phyloP scores from a whole-genome alignment of 2,888 invertebrate genomes.

The Muschampia staudingeri region DNA sequence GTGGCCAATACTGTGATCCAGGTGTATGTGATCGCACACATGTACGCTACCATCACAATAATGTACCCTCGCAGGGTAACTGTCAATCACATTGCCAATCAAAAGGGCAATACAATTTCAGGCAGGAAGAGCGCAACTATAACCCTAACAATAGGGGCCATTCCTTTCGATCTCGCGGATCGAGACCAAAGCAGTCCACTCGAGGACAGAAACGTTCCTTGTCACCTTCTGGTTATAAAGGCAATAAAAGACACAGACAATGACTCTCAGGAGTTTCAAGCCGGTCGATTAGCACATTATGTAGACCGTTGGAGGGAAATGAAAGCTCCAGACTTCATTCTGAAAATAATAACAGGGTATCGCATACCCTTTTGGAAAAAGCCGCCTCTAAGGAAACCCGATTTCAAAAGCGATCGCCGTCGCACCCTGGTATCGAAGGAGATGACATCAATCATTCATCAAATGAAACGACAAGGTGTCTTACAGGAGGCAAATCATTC shows the following conservation, averaged over 20 bases:
- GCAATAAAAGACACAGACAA: constrained; percentile 40
- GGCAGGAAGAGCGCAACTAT: not conserved
- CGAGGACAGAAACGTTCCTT: constrained; percentile 17
- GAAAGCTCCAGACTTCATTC: constrained; percentile 31
- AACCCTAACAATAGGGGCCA: not conserved
- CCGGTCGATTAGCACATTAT: constrained; percentile 17
- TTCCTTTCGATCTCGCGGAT: constrained; percentile 27
- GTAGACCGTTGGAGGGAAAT: constrained; percentile 33
- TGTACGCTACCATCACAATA: not conserved
- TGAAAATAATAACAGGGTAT: constrained; percentile 45
- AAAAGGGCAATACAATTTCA: not conserved
- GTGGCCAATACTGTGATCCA: not conserved
- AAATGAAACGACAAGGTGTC: constrained; percentile 54
- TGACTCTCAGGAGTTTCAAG: constrained; percentile 37
- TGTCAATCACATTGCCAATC: not conserved
- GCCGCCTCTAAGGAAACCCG: constrained; percentile 42
- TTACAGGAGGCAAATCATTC: constrained; percentile 25
- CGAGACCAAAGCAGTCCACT: not conserved
- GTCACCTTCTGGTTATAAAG: not conserved
- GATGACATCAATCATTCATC: constrained; percentile 14
- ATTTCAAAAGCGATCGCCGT: constrained; percentile 21
- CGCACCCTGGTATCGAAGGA: constrained; percentile 27
- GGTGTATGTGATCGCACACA: not conserved
- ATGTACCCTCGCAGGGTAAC: constrained; percentile 32
- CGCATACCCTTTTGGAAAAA: constrained; percentile 48